Percentiles rank a stretch among this genome's conserved stretches.
Conservation (phyloP, 2,888 invertebrate genomes). For the Euproctis similis region DNA sequence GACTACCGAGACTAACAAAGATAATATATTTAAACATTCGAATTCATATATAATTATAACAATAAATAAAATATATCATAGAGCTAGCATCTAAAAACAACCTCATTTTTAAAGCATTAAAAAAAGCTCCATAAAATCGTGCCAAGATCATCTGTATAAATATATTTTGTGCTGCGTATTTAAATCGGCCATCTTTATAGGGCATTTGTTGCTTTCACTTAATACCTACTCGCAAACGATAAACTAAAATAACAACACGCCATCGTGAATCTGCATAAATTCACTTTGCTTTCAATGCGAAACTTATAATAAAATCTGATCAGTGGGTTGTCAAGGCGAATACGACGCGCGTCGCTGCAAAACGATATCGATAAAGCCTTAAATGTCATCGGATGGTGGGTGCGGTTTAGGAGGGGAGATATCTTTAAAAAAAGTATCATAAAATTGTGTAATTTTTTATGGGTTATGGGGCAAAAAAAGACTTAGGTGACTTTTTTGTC, state of each 20-base stretch:
- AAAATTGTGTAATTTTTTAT: too few species aligned
- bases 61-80: neutral
- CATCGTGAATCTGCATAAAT: constrained; percentile 37
- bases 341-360: constrained; percentile 36
- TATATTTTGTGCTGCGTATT: constrained; percentile 21
- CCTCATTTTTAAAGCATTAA: too few species aligned
- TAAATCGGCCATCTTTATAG: constrained; percentile 29
- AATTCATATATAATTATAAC: too few species aligned
- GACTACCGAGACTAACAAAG: too few species aligned
- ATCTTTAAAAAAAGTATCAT: too few species aligned
- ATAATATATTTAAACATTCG: too few species aligned
- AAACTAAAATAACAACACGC: constrained; percentile 30
- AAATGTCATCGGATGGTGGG: constrained; percentile 53
- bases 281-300: constrained; percentile 28
- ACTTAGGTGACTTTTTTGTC: too few species aligned
- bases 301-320: constrained; percentile 29
- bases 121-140: constrained; percentile 17
- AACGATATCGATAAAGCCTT: constrained; percentile 39
- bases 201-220: constrained; percentile 31
- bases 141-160: constrained; percentile 17
- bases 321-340: constrained; percentile 43
- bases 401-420: constrained; percentile 25
- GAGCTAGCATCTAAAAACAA: neutral
- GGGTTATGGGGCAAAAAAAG: too few species aligned
- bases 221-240: constrained; percentile 24